Conservation (phyloP, 2,888 invertebrate species). For the Xestobium rufovillosum region DNA sequence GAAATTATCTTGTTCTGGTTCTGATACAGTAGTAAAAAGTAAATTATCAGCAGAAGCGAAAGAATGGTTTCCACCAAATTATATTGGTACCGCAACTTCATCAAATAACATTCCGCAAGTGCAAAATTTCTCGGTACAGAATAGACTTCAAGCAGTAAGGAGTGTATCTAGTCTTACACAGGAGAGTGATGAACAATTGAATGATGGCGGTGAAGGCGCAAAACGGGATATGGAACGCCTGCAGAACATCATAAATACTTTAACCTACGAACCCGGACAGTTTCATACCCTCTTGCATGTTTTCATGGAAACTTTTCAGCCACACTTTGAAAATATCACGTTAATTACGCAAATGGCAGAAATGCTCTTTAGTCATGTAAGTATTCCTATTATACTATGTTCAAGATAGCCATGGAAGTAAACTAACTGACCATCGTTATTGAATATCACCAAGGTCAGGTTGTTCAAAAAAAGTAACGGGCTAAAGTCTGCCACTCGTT, state of each 20-base stretch:
- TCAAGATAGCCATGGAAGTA: not conserved
- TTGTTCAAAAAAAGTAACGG: too few species aligned
- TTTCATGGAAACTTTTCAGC: slow-evolving; percentile 60
- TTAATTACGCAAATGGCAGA: slow-evolving; percentile 57
- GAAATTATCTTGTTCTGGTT: slow-evolving; percentile 13
- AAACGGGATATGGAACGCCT: slow-evolving; percentile 50
- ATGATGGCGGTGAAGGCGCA: slow-evolving; percentile 25
- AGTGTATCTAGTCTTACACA: slow-evolving; percentile 5
- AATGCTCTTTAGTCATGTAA: slow-evolving; percentile 59
- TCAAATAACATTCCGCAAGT: not conserved
- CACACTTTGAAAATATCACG: slow-evolving; percentile 55
- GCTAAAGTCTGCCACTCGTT: too few species aligned
- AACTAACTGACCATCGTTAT: slow-evolving; percentile 1
- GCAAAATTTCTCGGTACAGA: slow-evolving; percentile 16
- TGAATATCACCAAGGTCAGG: too few species aligned
- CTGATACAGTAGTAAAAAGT: slow-evolving; percentile 25
- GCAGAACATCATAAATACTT: slow-evolving; percentile 62
- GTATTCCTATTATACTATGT: slow-evolving; percentile 7
- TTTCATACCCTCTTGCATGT: slow-evolving; percentile 64
- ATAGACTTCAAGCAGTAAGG: slow-evolving; percentile 18
- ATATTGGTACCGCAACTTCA: slow-evolving; percentile 24
- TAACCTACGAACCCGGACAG: slow-evolving; percentile 72
- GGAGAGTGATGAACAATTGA: slow-evolving; percentile 10
- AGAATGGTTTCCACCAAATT: slow-evolving; percentile 54
- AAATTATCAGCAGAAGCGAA: slow-evolving; percentile 50